Evolutionary conservation across 1,140 invertebrate genomes (phyloP).

Genomic region (Drosophila triauraria): DNA sequence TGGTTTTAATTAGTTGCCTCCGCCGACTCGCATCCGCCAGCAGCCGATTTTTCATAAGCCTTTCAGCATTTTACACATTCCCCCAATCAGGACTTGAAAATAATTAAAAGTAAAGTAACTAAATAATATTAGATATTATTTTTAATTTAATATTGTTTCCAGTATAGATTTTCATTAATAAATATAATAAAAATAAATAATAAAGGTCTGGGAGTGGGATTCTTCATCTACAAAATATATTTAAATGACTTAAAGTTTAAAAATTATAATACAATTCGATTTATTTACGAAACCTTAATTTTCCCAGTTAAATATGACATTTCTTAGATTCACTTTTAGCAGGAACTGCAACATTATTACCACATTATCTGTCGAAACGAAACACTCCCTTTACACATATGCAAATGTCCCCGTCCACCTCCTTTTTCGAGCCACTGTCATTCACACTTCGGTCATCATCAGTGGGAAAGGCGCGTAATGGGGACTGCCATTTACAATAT

Average conservation of each 20-base stretch:
- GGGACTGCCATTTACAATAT: constrained; percentile 50
- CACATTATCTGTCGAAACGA: constrained; percentile 5
- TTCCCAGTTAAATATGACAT: no score
- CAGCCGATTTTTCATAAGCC: constrained; percentile 15
- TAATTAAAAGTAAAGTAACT: no score
- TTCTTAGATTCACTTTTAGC: no score
- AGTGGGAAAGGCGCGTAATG: constrained; percentile 24
- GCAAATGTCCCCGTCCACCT: constrained; percentile 20
- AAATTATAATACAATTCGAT: background rate
- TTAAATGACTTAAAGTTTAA: background rate
- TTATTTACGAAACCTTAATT: no score
- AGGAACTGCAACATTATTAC: constrained; percentile 8
- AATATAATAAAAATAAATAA: background rate
- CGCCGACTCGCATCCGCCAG: constrained; percentile 6
- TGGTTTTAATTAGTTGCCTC: constrained; percentile 78
- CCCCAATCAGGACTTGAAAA: no score
- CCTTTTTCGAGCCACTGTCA: constrained; percentile 30
- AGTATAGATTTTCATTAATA: no score
- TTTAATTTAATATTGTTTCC: no score
- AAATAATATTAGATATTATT: no score
- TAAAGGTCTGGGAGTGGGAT: no score
- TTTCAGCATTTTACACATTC: background rate
- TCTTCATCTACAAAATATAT: background rate
- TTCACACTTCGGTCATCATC: constrained; percentile 50
- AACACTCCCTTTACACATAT: constrained; percentile 32